Percentiles rank a stretch among this genome's conserved stretches.
phyloP scores from a whole-genome alignment of 2,113 vertebrate species.

The Sardina pilchardus region DNA sequence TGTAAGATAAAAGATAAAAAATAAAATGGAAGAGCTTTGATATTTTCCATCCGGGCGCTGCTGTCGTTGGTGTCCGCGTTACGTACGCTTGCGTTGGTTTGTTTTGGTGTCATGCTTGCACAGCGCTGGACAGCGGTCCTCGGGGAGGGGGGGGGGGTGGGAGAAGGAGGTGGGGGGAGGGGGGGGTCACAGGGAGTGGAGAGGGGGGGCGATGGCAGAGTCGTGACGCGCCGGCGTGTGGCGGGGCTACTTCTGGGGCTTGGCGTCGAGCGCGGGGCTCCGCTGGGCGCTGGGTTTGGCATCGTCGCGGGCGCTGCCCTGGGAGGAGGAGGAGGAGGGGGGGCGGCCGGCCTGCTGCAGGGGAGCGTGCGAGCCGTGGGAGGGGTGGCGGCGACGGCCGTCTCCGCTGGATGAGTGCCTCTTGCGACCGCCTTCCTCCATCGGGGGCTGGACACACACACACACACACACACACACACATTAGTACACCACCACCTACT shows the following conservation, averaged over 20 bases:
- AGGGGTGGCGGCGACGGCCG: conserved; percentile 85
- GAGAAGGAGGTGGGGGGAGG: neutral
- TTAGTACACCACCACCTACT: neutral
- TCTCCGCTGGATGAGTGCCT: conserved; percentile 84
- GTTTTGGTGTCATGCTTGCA: conserved; percentile 42
- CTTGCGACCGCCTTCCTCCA: conserved; percentile 89
- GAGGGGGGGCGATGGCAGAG: neutral
- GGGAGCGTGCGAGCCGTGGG: conserved; percentile 80
- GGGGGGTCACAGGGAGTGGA: neutral
- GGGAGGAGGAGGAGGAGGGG: conserved; percentile 58
- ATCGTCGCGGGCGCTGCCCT: conserved; percentile 76
- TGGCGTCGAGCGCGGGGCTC: conserved; percentile 56
- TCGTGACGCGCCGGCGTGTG: conserved; percentile 36
- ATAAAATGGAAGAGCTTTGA: conserved; percentile 44
- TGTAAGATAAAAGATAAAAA: conserved; percentile 25
- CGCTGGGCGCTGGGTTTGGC: conserved; percentile 82
- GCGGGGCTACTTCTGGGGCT: conserved; percentile 65
- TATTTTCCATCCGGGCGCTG: conserved; percentile 32
- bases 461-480: neutral
- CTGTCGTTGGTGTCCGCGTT: conserved; percentile 25
- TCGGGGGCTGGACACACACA: conserved; percentile 81
- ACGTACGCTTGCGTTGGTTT: conserved; percentile 13
- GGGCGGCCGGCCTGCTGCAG: conserved; percentile 68
- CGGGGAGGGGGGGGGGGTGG: neutral
- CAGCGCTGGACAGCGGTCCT: conserved; percentile 43